Base-by-base conservation (phyloP, 2,797 vertebrate genomes). In the Scomberomorus guttatus region DNA sequence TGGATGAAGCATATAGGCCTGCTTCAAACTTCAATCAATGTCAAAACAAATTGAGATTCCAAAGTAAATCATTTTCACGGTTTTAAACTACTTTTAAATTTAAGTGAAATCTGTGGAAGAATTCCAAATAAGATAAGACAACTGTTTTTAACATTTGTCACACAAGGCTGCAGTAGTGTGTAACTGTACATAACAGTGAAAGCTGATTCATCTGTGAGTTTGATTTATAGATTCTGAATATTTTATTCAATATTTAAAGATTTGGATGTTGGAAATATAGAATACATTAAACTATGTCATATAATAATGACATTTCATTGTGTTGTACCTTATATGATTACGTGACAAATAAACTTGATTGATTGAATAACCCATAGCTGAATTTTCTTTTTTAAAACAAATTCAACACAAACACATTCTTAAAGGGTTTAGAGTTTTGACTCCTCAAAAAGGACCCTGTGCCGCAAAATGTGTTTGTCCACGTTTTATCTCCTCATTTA, bases 21-120 rank as follows among this genome's bases (percentile, higher is more conserved):
- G 55, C 64, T 69, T 74, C 60, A 64, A 61, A 86, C 72, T 65
- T 82, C 74, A 77, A 82, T 85, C 78, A 90, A 80, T 52, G 69
- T 73, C 82, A 79, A 81, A 76, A 39, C 57, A 75, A 82, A 86
- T 27, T 22, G 50, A 83, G 67, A 74, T 54, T 27, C 48, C 25
- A 70, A 72, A 79, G 79, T 66, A 64, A 65, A 81, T 50, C 59
- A 25, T 54, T 70, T 74, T 37, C 54, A 65, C 20, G 7, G 59
- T 24, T 66, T 65, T 67, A 14, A 73, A 62, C 3, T 14, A 61
- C 9, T 67, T 81, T 69, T 11, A 54, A 54, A 71, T 32, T 42
- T 13, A 55, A 78, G 64, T 25, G n/a, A 46, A 83, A 84, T 75
- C 52, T 72, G 72, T 80, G 48, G 54, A 76, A 37, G 9, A 84